Conservation (phyloP, 1,140 invertebrate genomes). For the Formica selysi region DNA sequence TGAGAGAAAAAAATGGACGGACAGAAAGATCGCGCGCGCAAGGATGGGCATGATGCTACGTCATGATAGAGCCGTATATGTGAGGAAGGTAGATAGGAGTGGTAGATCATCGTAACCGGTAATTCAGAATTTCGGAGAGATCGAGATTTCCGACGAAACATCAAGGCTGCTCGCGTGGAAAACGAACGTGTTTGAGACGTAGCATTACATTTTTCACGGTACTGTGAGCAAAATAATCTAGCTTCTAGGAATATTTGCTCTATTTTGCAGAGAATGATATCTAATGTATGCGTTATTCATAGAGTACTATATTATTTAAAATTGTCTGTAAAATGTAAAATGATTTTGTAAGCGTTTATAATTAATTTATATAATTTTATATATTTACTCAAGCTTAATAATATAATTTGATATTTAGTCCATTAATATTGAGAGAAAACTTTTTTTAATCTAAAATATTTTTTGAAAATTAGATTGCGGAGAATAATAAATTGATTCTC, state of each 20-base stretch:
- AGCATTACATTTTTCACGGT: neutral
- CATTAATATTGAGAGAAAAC: neutral
- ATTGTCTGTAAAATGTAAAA: neutral
- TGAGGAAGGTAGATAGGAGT: constrained; percentile 5
- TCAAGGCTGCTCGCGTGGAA: neutral
- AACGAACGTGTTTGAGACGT: neutral
- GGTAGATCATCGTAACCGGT: constrained; percentile 29
- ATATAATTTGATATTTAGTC: constrained; percentile 7
- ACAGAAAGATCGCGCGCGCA: neutral
- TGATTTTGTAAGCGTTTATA: neutral
- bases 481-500: constrained; percentile 31
- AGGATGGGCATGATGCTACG: constrained; percentile 10
- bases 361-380: neutral
- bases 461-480: neutral
- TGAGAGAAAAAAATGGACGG: constrained; percentile 52
- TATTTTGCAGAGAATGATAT: neutral
- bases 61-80: constrained; percentile 13
- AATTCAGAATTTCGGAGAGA: neutral
- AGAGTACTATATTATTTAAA: neutral
- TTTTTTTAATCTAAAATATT: neutral
- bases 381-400: neutral
- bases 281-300: neutral
- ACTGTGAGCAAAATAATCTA: neutral
- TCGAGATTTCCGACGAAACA: constrained; percentile 15
- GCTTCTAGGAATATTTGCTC: neutral